A percentile compares a stretch with the other conserved stretches of the same genome.
These are phyloP conservation scores for Ormyrus nitidulus DNA, from an alignment of 2,888 invertebrate species.

Conservation along the genomic window DNA sequence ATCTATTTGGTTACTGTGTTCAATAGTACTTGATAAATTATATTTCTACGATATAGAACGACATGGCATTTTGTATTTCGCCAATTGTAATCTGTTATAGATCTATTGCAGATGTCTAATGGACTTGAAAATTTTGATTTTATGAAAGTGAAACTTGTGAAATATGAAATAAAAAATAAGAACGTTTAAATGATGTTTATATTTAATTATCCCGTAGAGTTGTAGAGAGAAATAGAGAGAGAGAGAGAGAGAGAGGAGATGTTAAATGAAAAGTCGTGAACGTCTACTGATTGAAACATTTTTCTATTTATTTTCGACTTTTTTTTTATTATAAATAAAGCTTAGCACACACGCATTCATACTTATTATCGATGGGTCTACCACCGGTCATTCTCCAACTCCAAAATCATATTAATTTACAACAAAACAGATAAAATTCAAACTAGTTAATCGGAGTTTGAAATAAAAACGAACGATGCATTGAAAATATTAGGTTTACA, in stretches of 20 bases:
- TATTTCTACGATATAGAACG: slow-evolving; percentile 48
- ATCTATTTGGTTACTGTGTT: slow-evolving; percentile 38
- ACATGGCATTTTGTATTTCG: slow-evolving; percentile 49
- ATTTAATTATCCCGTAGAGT: too few species aligned
- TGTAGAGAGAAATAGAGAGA: too few species aligned
- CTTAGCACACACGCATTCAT: slow-evolving; percentile 73
- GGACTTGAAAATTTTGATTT: slow-evolving; percentile 32
- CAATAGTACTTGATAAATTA: slow-evolving; percentile 41
- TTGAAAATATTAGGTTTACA: slow-evolving; percentile 31
- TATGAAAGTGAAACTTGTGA: slow-evolving; percentile 31
- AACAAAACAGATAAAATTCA: slow-evolving; percentile 42
- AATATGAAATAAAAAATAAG: slow-evolving; percentile 26
- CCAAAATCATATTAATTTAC: slow-evolving; percentile 56
- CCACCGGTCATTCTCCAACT: slow-evolving; percentile 66
- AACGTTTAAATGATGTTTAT: too few species aligned
- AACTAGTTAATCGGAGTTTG: slow-evolving; percentile 39
- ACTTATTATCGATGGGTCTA: slow-evolving; percentile 69
- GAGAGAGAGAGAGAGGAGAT: neutral
- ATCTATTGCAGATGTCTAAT: neutral
- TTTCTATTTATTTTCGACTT: slow-evolving; percentile 53
- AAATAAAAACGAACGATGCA: slow-evolving; percentile 44
- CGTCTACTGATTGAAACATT: slow-evolving; percentile 51
- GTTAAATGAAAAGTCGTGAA: slow-evolving; percentile 27
- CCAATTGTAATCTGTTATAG: slow-evolving; percentile 19
- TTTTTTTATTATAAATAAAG: slow-evolving; percentile 69